Evolutionary conservation across 2,797 vertebrate species (phyloP).

Genomic region (Mareca strepera): DNA sequence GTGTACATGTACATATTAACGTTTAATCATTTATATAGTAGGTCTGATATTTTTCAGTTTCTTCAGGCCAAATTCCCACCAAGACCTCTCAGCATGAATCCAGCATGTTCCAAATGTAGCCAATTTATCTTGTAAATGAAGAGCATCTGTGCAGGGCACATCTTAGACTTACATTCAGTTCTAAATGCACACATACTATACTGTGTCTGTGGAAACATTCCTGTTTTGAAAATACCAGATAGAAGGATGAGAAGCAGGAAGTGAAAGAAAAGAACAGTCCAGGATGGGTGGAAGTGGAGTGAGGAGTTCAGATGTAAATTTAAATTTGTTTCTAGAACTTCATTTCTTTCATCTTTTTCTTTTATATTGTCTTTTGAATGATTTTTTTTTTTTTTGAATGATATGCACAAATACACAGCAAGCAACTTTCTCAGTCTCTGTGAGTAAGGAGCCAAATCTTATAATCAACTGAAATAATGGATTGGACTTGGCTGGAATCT

Average conservation of each 20-base stretch:
- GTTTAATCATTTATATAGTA: neutral
- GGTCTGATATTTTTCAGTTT: neutral
- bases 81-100: neutral
- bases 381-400: too few relatives aligned
- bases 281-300: too few relatives aligned
- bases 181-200: neutral
- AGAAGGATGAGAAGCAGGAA: neutral
- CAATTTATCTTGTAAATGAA: conserved; percentile 28
- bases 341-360: neutral
- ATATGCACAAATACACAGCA: neutral
- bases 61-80: neutral
- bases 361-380: neutral
- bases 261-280: neutral
- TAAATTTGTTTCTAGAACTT: neutral
- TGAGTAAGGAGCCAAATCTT: neutral
- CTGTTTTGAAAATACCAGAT: neutral
- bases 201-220: neutral
- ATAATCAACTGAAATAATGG: neutral
- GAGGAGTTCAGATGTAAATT: neutral
- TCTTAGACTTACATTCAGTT: neutral
- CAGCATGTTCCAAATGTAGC: neutral
- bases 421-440: neutral
- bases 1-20: neutral
- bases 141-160: neutral
- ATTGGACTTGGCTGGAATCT: neutral